Conservation (phyloP, 2,888 invertebrate species). For the Patella ulyssiponensis region DNA sequence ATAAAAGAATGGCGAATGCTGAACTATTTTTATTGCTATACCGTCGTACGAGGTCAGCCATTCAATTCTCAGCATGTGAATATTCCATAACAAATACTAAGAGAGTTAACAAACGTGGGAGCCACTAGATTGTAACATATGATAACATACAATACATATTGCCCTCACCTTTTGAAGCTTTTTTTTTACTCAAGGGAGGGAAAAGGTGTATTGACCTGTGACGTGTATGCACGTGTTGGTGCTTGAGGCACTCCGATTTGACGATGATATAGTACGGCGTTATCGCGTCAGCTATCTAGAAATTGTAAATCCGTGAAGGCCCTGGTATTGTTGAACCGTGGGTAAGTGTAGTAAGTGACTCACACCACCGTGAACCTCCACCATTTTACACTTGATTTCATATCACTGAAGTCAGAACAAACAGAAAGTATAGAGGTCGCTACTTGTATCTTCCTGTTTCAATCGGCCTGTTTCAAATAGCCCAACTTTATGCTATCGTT, state of each 20-base stretch:
- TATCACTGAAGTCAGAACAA: too few species aligned
- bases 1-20: too few species aligned
- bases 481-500: too few species aligned
- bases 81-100: slow-evolving; percentile 4
- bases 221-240: slow-evolving; percentile 12
- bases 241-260: slow-evolving; percentile 10
- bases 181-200: background rate
- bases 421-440: too few species aligned
- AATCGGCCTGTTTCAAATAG: too few species aligned
- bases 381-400: too few species aligned
- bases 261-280: slow-evolving; percentile 1
- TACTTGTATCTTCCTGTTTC: too few species aligned
- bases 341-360: slow-evolving; percentile 7
- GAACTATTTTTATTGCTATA: background rate
- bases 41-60: background rate
- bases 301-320: slow-evolving; percentile 8
- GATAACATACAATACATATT: slow-evolving; percentile 11
- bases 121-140: slow-evolving; percentile 1
- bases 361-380: background rate
- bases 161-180: background rate
- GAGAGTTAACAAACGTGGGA: slow-evolving; percentile 7
- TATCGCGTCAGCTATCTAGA: background rate
- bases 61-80: slow-evolving; percentile 8
- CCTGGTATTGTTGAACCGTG: slow-evolving; percentile 1
- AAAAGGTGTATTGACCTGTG: slow-evolving; percentile 12